phyloP scores from a whole-genome alignment of 2,888 invertebrate species.

The Thymelicus lineola region DNA sequence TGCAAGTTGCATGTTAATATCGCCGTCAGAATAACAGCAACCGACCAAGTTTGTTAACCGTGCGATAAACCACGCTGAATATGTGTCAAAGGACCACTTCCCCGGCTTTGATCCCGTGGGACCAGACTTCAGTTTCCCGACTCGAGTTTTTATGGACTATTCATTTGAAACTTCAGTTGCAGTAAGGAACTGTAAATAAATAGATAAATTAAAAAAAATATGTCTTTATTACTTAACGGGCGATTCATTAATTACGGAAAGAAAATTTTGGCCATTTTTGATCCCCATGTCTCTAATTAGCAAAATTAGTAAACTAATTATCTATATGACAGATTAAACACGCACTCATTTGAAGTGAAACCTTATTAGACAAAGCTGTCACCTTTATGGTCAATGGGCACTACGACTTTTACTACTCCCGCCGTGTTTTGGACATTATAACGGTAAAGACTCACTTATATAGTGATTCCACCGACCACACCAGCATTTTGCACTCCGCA shows the following conservation, averaged over 20 bases:
- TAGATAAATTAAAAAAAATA: too few species aligned
- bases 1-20: slow-evolving; percentile 15
- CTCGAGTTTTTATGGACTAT: slow-evolving; percentile 13
- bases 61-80: slow-evolving; percentile 23
- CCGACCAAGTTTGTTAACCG: slow-evolving; percentile 14
- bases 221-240: too few species aligned
- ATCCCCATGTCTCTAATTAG: too few species aligned
- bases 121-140: background rate
- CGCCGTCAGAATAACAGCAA: slow-evolving; percentile 10
- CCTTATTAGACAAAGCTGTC: background rate
- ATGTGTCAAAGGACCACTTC: slow-evolving; percentile 22
- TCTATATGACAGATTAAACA: too few species aligned
- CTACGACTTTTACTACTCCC: slow-evolving; percentile 14
- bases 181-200: background rate
- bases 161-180: slow-evolving; percentile 13
- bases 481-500: slow-evolving; percentile 36
- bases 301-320: too few species aligned
- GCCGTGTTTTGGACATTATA: background rate
- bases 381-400: background rate
- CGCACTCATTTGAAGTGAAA: background rate
- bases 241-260: too few species aligned
- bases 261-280: too few species aligned
- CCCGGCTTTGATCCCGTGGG: background rate
- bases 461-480: slow-evolving; percentile 18
- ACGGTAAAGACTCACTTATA: slow-evolving; percentile 20